phyloP scores from a whole-genome alignment of 2,797 vertebrate species.

The Cryptoprocta ferox region DNA sequence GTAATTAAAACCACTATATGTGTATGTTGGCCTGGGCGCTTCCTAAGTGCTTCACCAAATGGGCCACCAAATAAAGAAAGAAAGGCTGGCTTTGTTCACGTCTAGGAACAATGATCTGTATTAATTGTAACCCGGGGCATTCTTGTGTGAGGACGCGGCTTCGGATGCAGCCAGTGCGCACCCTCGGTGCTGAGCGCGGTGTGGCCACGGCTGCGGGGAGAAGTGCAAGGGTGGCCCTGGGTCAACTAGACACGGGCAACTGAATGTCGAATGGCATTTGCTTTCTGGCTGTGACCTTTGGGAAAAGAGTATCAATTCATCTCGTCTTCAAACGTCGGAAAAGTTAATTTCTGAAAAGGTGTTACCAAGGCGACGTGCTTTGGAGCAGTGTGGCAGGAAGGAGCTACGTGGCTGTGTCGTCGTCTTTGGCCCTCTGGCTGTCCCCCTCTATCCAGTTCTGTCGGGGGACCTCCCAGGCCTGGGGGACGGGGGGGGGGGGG shows the following conservation, averaged over 20 bases:
- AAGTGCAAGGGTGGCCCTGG: background rate
- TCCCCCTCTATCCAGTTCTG: background rate
- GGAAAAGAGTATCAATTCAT: background rate
- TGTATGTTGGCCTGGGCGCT: slow-evolving; percentile 72
- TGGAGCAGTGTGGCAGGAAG: background rate
- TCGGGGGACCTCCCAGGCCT: background rate
- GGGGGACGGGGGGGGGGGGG: background rate
- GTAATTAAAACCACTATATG: slow-evolving; percentile 84
- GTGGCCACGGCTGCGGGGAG: background rate
- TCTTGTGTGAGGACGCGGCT: slow-evolving; percentile 64
- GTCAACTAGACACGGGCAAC: background rate
- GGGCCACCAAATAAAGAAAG: slow-evolving; percentile 75
- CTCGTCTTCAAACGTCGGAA: background rate
- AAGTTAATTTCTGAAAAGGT: background rate
- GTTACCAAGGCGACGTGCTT: background rate
- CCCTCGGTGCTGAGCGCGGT: background rate
- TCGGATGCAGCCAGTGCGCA: slow-evolving; percentile 23
- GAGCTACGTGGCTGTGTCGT: fast-evolving
- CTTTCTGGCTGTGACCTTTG: background rate
- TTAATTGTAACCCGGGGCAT: slow-evolving; percentile 74
- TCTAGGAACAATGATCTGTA: slow-evolving; percentile 78
- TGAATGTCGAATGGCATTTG: background rate
- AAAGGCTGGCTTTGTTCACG: slow-evolving; percentile 85
- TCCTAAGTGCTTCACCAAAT: slow-evolving; percentile 85
- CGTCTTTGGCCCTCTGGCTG: background rate